A percentile compares a stretch with the other conserved stretches of the same genome.
Conservation (phyloP, 2,797 vertebrate genomes). For the Phrynocephalus vlangalii region DNA sequence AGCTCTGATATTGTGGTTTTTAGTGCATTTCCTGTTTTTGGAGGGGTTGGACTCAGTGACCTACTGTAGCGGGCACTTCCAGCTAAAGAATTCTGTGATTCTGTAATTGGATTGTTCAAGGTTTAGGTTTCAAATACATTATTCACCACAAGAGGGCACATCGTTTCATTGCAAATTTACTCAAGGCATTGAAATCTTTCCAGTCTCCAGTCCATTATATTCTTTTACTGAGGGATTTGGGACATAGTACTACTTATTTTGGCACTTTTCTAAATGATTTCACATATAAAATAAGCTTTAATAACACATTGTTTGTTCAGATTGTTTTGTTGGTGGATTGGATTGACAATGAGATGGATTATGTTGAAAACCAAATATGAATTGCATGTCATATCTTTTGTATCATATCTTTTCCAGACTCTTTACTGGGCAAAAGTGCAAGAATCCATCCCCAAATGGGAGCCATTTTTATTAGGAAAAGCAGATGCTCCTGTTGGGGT, state of each 20-base stretch:
- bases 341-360: constrained; percentile 62
- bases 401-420: constrained; percentile 78
- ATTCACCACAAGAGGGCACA: constrained; percentile 81
- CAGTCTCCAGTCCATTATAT: constrained; percentile 56
- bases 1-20: no score
- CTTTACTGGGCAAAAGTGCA: constrained; percentile 88
- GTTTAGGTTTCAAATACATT: constrained; percentile 44
- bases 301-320: constrained; percentile 41
- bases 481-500: constrained; percentile 76
- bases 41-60: no score
- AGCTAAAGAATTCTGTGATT: no score
- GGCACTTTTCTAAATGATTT: constrained; percentile 70
- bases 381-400: constrained; percentile 69
- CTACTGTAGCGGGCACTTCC: no score
- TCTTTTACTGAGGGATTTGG: constrained; percentile 69
- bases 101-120: constrained; percentile 37
- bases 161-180: constrained; percentile 74
- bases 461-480: constrained; percentile 87
- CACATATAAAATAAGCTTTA: constrained; percentile 41
- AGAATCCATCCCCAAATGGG: constrained; percentile 87
- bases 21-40: no score
- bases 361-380: constrained; percentile 71
- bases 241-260: constrained; percentile 70
- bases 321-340: constrained; percentile 63
- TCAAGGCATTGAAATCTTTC: constrained; percentile 70